A percentile compares a stretch with the other conserved stretches of the same genome.
Conservation (phyloP, 2,797 vertebrate genomes). For the Danio tinwini region DNA sequence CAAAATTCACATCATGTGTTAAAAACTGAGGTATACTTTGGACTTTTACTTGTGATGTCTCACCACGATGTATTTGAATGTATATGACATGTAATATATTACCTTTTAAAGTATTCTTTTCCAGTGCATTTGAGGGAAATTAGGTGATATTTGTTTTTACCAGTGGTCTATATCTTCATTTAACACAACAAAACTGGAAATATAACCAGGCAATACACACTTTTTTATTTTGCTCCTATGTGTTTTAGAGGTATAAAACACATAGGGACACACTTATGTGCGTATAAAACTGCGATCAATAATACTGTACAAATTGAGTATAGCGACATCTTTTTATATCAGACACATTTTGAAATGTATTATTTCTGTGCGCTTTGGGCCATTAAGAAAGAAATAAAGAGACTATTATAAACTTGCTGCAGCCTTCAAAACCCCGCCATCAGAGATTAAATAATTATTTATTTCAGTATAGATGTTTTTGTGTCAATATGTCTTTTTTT, state of each 20-base stretch:
- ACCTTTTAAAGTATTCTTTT: slow-evolving; percentile 64
- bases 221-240: background rate
- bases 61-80: slow-evolving; percentile 66
- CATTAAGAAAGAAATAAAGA: background rate
- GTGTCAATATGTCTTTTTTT: background rate
- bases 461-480: slow-evolving; percentile 6
- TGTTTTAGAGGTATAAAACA: background rate
- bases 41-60: slow-evolving; percentile 6
- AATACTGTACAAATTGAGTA: background rate
- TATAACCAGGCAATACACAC: slow-evolving; percentile 37
- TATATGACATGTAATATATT: slow-evolving; percentile 66
- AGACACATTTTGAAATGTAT: background rate
- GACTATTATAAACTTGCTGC: background rate
- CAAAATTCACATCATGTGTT: too few relatives aligned
- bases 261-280: too few relatives aligned
- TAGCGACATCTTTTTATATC: background rate
- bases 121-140: slow-evolving; percentile 57
- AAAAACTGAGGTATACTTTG: too few relatives aligned
- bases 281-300: background rate
- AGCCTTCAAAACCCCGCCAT: background rate
- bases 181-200: slow-evolving; percentile 43
- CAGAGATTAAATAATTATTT: background rate
- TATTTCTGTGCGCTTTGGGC: background rate
- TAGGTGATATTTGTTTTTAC: slow-evolving; percentile 61
- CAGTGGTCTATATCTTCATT: slow-evolving; percentile 28